Evolutionary conservation across 1,140 invertebrate species (phyloP).

Genomic region (Fopius arisanus): DNA sequence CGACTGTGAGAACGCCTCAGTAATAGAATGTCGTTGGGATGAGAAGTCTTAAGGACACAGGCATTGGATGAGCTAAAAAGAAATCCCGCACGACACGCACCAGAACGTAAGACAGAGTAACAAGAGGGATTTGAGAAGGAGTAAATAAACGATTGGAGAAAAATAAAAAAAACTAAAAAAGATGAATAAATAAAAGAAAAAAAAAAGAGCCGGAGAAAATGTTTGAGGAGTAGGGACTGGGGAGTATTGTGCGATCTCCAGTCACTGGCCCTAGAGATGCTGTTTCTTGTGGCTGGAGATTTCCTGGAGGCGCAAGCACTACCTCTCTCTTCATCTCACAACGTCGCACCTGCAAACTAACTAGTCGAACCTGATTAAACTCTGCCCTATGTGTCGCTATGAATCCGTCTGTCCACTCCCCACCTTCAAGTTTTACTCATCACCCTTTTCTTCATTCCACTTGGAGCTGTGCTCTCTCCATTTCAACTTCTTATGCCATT

Average conservation of each 20-base stretch:
- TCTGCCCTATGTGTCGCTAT: constrained; percentile 57
- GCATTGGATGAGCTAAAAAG: constrained; percentile 5
- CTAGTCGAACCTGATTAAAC: constrained; percentile 65
- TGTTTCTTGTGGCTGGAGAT: constrained; percentile 27
- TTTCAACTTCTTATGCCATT: not conserved
- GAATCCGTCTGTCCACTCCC: constrained; percentile 41
- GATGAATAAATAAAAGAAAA: not conserved
- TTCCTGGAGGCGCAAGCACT: constrained; percentile 43
- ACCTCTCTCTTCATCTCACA: constrained; percentile 33
- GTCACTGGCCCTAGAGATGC: constrained; percentile 34
- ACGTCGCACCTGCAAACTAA: constrained; percentile 62
- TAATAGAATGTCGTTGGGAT: constrained; percentile 34
- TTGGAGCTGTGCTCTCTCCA: not conserved
- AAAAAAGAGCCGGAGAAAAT: constrained; percentile 26
- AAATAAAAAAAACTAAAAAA: not conserved
- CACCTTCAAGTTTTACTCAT: constrained; percentile 22
- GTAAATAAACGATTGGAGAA: constrained; percentile 3
- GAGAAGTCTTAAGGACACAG: constrained; percentile 21
- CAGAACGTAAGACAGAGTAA: constrained; percentile 2
- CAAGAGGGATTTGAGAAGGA: not conserved
- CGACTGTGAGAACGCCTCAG: constrained; percentile 45
- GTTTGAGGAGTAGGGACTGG: constrained; percentile 26
- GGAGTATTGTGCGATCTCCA: constrained; percentile 47
- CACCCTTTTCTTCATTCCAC: constrained; percentile 16
- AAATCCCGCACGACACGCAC: not conserved